Evolutionary conservation across 2,888 invertebrate genomes (phyloP), one percentile per base, ranked within the genome.

Genomic region (Drosophila histrio): DNA sequence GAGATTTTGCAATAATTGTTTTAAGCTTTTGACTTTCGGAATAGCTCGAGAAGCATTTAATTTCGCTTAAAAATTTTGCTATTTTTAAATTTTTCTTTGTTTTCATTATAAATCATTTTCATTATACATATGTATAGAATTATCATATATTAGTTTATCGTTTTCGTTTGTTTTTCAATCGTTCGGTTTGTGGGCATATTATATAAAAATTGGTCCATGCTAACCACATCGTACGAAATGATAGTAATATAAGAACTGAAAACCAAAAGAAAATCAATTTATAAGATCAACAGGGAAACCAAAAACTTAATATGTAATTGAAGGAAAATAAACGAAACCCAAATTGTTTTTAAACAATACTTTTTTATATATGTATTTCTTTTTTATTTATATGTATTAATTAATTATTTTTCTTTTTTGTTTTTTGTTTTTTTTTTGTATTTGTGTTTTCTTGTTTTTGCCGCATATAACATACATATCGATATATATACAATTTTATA

Each of bases 201-300:
- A 49, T 84, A 78, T 82, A 85, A 89, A 89, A 89, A 89, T 89
- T 89, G 89, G 89, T 89, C 89, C 89, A 87, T 89, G 77, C 79
- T 85, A 86, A 88, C 79, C 88, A 84, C 86, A 86, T 74, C 74
- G 65, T 72, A 77, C 66, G 68, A 82, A 82, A 63, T 46, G 3
- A 71, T 63, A 41, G 22, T 54, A 62, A 62, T 47, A 81, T 54
- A 62, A 62, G 47, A 81, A 75, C 38, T 15, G n/a, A 69, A 44
- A 52, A 9, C 26, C 22, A 47, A 21, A 8, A 8, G 58, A 47
- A 21, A 49, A 41, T 21, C 6, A 17, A n/a, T 36, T 7, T 36
- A 17, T 17, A 8, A 17, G n/a, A 36, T 6, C 34, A 36, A 39
- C 49, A 11, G 46, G 13, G 38, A 38, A 26, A 15, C 17, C 15